Base-by-base conservation (phyloP, 2,797 vertebrate species). In the Tokudaia tokunoshimensis region DNA sequence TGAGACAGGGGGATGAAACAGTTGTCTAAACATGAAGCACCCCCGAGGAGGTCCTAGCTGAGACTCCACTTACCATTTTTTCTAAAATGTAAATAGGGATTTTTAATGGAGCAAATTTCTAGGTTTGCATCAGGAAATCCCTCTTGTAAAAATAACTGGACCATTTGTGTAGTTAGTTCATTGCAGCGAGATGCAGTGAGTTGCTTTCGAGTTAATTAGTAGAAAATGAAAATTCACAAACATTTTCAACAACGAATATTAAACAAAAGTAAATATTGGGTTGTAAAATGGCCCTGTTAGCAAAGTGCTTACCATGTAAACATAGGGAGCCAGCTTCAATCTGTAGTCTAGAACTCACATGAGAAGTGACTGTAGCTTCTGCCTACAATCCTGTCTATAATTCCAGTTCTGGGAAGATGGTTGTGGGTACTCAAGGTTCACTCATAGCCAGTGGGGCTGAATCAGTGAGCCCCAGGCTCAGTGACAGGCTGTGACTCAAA, bases 61-160 rank as follows among this genome's bases (percentile, higher is more conserved):
- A 17, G 8, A 41, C 20, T 34, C 5, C 19, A 12, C 4, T 11
- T 37, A 4, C 20, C 20, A 47, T 47, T 70, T 57, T 65, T 50
- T 24, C 52, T 12, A 31, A 78, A 80, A 78, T 50, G 24, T 2
- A 85, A 83, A 79, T 24, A 37, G 37, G 3, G 15, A 34, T 65
- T 34, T 31, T 70, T 19, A n/a, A 47, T 0, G 0, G 31, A 67
- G 22, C 20, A 13, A 9, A 4, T 44, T 2, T 78, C 22, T n/a
- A 83, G 22, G 59, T 26, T 70, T 70, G 10, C 44, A 15, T 67
- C 14, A 65, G n/a, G n/a, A 67, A 65, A 76, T 61, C 57, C 8
- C n/a, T 82, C 22, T 72, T 1, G 6, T 57, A 47, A 63, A 82
- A 82, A 59, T 31, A 59, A 37, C 12, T 19, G 12, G 44, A 31